These are phyloP conservation scores for Gerris buenoi DNA, from an alignment of 1,140 invertebrate genomes.

Conservation along the genomic window DNA sequence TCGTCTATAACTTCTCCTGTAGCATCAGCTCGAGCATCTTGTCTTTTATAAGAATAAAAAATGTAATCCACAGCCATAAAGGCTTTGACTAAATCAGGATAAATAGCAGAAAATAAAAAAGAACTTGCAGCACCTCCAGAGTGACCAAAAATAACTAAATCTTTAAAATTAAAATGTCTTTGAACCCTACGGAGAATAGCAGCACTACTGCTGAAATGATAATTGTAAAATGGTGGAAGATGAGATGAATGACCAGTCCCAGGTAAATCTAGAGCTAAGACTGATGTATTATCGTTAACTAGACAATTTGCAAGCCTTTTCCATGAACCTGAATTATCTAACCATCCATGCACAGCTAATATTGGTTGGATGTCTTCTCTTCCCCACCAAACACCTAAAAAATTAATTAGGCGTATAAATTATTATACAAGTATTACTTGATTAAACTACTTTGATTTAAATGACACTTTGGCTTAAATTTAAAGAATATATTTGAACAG, in stretches of 20 bases:
- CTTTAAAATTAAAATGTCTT: constrained; percentile 60
- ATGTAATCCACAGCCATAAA: constrained; percentile 18
- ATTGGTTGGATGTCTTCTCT: constrained; percentile 48
- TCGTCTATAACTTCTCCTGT: constrained; percentile 49
- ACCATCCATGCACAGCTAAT: constrained; percentile 72
- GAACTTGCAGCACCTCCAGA: constrained; percentile 62
- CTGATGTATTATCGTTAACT: constrained; percentile 39
- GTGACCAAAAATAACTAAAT: constrained; percentile 62
- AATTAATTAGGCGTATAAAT: background rate
- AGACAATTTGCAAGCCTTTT: constrained; percentile 57
- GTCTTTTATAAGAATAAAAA: constrained; percentile 43
- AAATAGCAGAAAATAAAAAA: constrained; percentile 62
- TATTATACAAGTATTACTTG: background rate
- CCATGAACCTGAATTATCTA: constrained; percentile 76
- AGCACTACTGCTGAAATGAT: constrained; percentile 53
- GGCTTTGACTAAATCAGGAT: constrained; percentile 45
- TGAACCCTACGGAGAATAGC: constrained; percentile 53
- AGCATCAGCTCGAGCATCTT: constrained; percentile 40
- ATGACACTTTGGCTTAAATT: too few species aligned
- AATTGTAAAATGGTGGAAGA: constrained; percentile 51
- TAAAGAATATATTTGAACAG: too few species aligned
- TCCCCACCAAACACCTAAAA: constrained; percentile 63
- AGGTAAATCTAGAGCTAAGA: constrained; percentile 61
- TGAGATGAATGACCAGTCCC: constrained; percentile 71
- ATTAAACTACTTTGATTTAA: background rate